A percentile compares a stretch with the other conserved stretches of the same genome.
Evolutionary conservation across 1,140 invertebrate species (phyloP).

Genomic region (Thaumetopoea pityocampa): DNA sequence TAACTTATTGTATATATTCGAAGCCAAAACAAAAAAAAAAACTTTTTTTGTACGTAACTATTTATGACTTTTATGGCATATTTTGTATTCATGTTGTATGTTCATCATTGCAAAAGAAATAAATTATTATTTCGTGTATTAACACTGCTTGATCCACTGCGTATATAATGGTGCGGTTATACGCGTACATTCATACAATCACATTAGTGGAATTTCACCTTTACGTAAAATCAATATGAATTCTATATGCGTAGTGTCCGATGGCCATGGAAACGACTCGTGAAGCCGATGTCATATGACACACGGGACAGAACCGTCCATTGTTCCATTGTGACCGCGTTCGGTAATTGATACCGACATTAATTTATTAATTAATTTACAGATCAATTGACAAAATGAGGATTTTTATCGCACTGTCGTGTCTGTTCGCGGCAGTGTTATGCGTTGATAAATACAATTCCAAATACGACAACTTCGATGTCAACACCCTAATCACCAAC

Average conservation of each 20-base stretch:
- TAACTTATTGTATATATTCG: too few relatives aligned
- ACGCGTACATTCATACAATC: too few relatives aligned
- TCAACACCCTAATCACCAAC: constrained; percentile 81
- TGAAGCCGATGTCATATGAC: constrained; percentile 31
- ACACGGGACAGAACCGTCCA: constrained; percentile 31
- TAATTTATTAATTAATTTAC: constrained; percentile 19
- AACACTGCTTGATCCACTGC: too few relatives aligned
- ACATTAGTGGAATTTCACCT: constrained; percentile 3
- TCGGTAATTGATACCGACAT: constrained; percentile 16
- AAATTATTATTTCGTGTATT: too few relatives aligned
- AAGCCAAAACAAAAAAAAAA: too few relatives aligned
- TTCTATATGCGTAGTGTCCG: constrained; percentile 26
- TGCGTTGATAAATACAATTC: constrained; percentile 61
- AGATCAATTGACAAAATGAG: constrained; percentile 44
- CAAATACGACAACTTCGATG: constrained; percentile 80
- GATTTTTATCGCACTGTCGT: constrained; percentile 41
- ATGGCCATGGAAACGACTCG: constrained; percentile 27
- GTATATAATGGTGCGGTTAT: too few relatives aligned
- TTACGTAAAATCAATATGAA: constrained; percentile 10
- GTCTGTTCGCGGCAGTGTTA: constrained; percentile 40
- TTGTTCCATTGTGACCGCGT: constrained; percentile 15
- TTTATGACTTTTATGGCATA: too few relatives aligned
- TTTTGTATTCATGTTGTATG: too few relatives aligned
- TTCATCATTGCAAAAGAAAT: too few relatives aligned
- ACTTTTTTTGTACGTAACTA: too few relatives aligned